Evolutionary conservation across 1,140 invertebrate genomes (phyloP).

Genomic region (Medauroidea extradentata): DNA sequence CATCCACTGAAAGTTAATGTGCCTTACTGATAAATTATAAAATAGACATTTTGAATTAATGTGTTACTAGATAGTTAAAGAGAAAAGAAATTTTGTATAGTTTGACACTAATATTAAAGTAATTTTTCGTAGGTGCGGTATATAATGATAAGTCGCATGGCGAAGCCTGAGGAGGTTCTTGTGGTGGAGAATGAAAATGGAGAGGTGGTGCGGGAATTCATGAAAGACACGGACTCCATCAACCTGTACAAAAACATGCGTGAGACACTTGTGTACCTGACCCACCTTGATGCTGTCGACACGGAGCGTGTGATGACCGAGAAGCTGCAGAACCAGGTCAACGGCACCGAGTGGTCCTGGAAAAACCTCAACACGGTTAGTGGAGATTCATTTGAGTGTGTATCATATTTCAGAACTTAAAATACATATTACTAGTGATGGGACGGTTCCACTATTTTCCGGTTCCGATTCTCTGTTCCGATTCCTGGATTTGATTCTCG

Average conservation of each 20-base stretch:
- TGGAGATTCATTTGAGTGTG: no score
- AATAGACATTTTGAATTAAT: no score
- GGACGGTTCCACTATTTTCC: no score
- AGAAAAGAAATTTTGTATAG: no score
- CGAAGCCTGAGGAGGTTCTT: constrained; percentile 99
- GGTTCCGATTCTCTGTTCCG: no score
- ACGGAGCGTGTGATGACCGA: constrained; percentile 99
- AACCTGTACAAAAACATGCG: constrained; percentile 99
- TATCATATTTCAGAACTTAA: no score
- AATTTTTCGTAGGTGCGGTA: constrained; percentile 64
- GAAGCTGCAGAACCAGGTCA: constrained; percentile 98
- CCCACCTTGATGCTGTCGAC: constrained; percentile 96
- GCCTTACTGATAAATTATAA: no score
- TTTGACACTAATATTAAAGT: no score
- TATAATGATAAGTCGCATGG: constrained; percentile 99
- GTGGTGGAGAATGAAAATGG: constrained; percentile 99
- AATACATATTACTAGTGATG: no score
- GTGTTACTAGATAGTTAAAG: no score
- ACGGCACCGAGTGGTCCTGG: constrained; percentile 99
- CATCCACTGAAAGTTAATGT: no score
- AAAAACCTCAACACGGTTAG: constrained; percentile 95
- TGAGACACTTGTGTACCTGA: constrained; percentile 97
- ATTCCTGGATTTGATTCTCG: no score
- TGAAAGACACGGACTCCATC: constrained; percentile 99
- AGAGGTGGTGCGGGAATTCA: constrained; percentile 98